A percentile compares a stretch with the other conserved stretches of the same genome.
These are phyloP conservation scores for Caenorhabditis wallacei DNA, from an alignment of 2,888 invertebrate species.

Conservation along the genomic window DNA sequence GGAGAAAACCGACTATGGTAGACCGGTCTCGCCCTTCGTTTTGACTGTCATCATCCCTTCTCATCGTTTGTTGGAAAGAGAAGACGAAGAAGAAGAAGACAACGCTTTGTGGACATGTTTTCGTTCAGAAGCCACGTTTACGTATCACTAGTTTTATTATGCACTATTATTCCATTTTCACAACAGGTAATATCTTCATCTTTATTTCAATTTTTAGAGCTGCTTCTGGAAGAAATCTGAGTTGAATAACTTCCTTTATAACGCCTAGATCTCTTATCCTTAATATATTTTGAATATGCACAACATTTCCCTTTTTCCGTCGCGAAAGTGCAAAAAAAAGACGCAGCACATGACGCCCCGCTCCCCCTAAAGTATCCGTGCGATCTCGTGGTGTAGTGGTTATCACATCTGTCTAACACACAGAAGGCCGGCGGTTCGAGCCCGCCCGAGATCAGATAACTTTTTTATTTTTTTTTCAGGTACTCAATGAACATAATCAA, in stretches of 20 bases:
- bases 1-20: conserved; percentile 58
- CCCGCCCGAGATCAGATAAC: conserved; percentile 65
- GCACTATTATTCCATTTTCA: conserved; percentile 35
- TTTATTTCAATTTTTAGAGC: too few relatives aligned
- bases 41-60: conserved; percentile 48
- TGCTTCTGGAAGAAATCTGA: too few relatives aligned
- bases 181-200: conserved; percentile 31
- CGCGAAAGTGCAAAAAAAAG: too few relatives aligned
- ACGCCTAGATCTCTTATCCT: too few relatives aligned
- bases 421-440: conserved; percentile 73
- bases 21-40: conserved; percentile 62
- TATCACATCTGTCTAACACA: conserved; percentile 74
- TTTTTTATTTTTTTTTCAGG: conserved; percentile 60
- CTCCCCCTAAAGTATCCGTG: conserved; percentile 38
- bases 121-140: conserved; percentile 56
- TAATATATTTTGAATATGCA: too few relatives aligned
- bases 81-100: conserved; percentile 33
- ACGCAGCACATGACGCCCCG: too few relatives aligned
- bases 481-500: conserved; percentile 75
- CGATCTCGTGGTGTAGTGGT: conserved; percentile 72
- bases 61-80: conserved; percentile 32
- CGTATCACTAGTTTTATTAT: conserved; percentile 33
- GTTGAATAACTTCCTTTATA: too few relatives aligned
- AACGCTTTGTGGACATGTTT: conserved; percentile 52
- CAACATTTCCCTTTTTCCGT: too few relatives aligned